A percentile compares a stretch with the other conserved stretches of the same genome.
Conservation (phyloP, 2,797 vertebrate species). For the Capromys pilorides region DNA sequence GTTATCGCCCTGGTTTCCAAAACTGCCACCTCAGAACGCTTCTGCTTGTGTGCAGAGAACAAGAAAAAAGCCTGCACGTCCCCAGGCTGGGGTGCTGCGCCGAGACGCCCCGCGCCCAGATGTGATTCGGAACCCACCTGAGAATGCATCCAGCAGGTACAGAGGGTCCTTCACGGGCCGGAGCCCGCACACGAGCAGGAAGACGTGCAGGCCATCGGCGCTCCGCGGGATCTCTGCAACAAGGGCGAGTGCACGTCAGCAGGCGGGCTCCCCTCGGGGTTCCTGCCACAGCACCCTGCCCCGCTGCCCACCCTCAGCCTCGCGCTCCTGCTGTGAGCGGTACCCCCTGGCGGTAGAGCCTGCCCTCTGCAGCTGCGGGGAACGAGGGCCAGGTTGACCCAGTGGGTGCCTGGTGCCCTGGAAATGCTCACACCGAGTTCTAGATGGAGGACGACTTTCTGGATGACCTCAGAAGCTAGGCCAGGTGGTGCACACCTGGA, state of each 20-base stretch:
- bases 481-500: neutral
- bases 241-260: neutral
- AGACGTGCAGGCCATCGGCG: constrained; percentile 84
- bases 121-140: constrained; percentile 84
- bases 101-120: neutral
- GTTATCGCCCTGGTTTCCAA: neutral
- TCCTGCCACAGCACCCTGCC: rapidly evolving
- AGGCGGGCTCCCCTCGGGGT: rapidly evolving
- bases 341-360: rapidly evolving
- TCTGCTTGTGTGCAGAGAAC: rapidly evolving
- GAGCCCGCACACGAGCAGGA: constrained; percentile 95
- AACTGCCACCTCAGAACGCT: no score
- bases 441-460: neutral
- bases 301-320: neutral
- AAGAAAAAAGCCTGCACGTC: neutral
- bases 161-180: constrained; percentile 96
- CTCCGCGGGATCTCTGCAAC: constrained; percentile 86
- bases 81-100: rapidly evolving
- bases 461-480: neutral
- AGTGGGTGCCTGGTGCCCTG: neutral
- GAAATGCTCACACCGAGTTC: neutral
- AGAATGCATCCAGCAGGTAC: constrained; percentile 91
- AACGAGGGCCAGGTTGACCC: neutral
- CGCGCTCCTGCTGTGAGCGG: neutral
- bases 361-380: neutral